Base-by-base conservation (phyloP, 2,888 invertebrate genomes). In the Melieria picta region DNA sequence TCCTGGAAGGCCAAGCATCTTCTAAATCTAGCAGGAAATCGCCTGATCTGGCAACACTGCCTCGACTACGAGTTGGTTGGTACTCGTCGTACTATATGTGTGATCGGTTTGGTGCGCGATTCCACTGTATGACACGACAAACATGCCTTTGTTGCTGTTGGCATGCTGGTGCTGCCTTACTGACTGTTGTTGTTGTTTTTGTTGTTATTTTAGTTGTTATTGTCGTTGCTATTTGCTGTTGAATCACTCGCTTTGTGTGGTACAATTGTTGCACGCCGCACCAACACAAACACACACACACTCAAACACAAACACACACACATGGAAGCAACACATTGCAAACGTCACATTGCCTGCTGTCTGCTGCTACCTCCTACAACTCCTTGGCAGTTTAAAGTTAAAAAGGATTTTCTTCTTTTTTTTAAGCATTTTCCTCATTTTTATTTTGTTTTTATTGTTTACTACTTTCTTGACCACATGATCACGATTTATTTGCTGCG, bases 401-500 rank as follows among this genome's bases (percentile, higher is more conserved):
- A 30, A 30, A 30, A 30, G 30, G 30, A n/a, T 61, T 7, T 30
- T 11, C 6, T 57, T 67, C 48, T 55, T 0, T 7, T 7, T 52
- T 57, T 80, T n/a, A n/a, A 80, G 76, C 78, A 80, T 78, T 79
- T 77, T 77, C 74, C 78, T 46, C 48, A 62, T 70, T 52, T 66
- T 30, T 30, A 57, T 43, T 63, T 65, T 67, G 45, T 60, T 72
- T 57, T 63, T 69, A 42, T 67, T 52, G 58, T 61, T 73, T 74
- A 63, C 73, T 75, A 77, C 80, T 80, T 79, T 80, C 79, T 82
- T 81, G 80, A 81, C 81, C 82, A 83, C 82, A 81, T 82, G 83
- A 83, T 83, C 83, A 83, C 83, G 83, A 83, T 83, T 83, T 83
- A 82, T 81, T 81, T 80, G 77, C 78, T 75, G 70, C 67, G 68